phyloP scores from a whole-genome alignment of 2,888 invertebrate genomes.

The Tetheella fluctuosa region DNA sequence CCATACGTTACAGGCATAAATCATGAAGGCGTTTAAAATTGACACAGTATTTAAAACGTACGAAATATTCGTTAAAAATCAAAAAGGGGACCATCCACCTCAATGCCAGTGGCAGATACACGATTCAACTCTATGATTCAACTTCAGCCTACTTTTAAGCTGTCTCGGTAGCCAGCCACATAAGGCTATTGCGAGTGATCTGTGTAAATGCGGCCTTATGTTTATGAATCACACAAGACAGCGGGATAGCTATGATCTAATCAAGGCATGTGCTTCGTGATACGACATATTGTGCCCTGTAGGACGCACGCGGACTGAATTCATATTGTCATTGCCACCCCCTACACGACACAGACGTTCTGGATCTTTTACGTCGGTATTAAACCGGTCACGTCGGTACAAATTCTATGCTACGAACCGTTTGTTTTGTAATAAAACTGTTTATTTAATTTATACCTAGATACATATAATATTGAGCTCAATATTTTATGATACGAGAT shows the following conservation, averaged over 20 bases:
- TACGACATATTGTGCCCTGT: slow-evolving; percentile 45
- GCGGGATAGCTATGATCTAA: slow-evolving; percentile 30
- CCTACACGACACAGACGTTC: not conserved
- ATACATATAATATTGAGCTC: not conserved
- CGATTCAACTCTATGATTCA: too few species aligned
- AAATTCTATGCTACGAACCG: slow-evolving; percentile 33
- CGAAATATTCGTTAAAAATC: too few species aligned
- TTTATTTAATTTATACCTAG: slow-evolving; percentile 18
- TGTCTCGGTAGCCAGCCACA: not conserved
- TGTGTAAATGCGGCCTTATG: not conserved
- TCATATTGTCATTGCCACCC: slow-evolving; percentile 23
- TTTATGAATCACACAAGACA: slow-evolving; percentile 22
- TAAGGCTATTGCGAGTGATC: not conserved
- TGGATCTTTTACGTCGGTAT: slow-evolving; percentile 45
- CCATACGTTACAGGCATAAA: too few species aligned
- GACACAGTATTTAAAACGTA: too few species aligned
- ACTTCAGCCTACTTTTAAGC: not conserved
- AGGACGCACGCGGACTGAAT: slow-evolving; percentile 36
- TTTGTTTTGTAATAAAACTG: slow-evolving; percentile 55
- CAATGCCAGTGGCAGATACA: not conserved
- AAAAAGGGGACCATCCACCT: too few species aligned
- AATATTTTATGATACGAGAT: slow-evolving; percentile 5
- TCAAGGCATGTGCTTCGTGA: slow-evolving; percentile 24
- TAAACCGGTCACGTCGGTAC: slow-evolving; percentile 37
- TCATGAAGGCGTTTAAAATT: too few species aligned